These are phyloP conservation scores for Clostera curtula DNA, from an alignment of 2,888 invertebrate genomes.

Conservation along the genomic window DNA sequence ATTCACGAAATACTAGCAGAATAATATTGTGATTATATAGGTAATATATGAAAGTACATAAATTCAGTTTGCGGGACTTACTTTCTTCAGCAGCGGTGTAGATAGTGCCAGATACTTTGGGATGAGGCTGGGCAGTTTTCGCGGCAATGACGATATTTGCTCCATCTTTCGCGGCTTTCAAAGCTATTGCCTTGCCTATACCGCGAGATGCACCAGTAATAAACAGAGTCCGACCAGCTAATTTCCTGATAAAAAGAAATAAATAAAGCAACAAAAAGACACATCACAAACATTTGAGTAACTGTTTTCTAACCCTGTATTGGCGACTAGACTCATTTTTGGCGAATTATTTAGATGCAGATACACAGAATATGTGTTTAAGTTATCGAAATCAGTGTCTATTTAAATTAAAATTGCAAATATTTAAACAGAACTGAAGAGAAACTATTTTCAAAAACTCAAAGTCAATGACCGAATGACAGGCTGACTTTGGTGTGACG, in stretches of 20 bases:
- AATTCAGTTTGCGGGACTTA: conserved; percentile 45
- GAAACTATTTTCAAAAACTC: conserved; percentile 8
- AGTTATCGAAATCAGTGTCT: too few relatives aligned
- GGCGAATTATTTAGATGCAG: conserved; percentile 7
- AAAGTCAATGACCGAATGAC: conserved; percentile 10
- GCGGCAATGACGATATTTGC: conserved; percentile 94
- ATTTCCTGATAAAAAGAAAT: conserved; percentile 48
- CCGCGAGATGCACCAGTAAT: conserved; percentile 98
- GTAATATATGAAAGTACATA: background rate
- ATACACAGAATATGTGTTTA: conserved; percentile 3
- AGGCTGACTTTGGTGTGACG: conserved; percentile 1
- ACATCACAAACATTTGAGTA: conserved; percentile 1
- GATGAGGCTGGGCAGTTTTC: conserved; percentile 92
- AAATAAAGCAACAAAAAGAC: conserved; percentile 14
- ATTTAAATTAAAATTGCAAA: too few relatives aligned
- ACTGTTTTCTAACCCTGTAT: conserved; percentile 55
- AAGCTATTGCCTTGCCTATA: conserved; percentile 95
- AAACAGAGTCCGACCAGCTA: conserved; percentile 92
- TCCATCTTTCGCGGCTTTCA: conserved; percentile 94
- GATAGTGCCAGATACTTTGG: conserved; percentile 94
- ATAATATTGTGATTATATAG: too few relatives aligned
- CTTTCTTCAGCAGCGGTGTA: conserved; percentile 93
- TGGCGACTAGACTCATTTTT: conserved; percentile 68
- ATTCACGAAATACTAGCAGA: too few relatives aligned
- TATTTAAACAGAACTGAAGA: too few relatives aligned